phyloP scores from a whole-genome alignment of 1,140 invertebrate species.

The Apis laboriosa region DNA sequence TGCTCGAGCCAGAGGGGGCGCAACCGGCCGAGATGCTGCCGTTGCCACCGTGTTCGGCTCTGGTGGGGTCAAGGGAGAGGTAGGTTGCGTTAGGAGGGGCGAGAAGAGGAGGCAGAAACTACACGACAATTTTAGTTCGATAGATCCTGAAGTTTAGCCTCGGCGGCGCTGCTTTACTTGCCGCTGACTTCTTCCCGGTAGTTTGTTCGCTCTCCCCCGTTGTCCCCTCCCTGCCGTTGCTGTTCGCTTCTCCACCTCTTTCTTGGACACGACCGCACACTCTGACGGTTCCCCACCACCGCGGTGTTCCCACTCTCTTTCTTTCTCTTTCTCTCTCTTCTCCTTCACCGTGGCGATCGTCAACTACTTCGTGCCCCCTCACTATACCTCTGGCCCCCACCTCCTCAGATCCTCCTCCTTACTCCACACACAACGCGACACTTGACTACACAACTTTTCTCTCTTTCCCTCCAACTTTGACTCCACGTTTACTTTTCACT shows the following conservation, averaged over 20 bases:
- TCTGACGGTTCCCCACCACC: constrained; percentile 49
- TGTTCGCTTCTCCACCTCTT: constrained; percentile 50
- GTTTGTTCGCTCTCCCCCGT: constrained; percentile 76
- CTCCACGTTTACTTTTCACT: constrained; percentile 10
- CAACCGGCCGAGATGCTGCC: constrained; percentile 62
- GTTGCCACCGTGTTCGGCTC: constrained; percentile 33
- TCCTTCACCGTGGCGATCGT: constrained; percentile 55
- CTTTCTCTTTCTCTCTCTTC: constrained; percentile 30
- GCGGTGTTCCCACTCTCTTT: constrained; percentile 27
- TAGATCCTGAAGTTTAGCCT: constrained; percentile 78
- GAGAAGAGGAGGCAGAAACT: constrained; percentile 73
- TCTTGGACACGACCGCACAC: constrained; percentile 58
- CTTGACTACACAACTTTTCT: constrained; percentile 61
- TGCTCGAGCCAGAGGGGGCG: constrained; percentile 52
- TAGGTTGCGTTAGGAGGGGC: constrained; percentile 40
- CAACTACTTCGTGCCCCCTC: constrained; percentile 58
- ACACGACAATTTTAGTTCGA: constrained; percentile 81
- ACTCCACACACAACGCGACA: constrained; percentile 67
- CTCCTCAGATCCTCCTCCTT: constrained; percentile 60
- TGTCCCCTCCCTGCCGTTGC: constrained; percentile 60
- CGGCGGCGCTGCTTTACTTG: constrained; percentile 78
- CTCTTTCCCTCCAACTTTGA: constrained; percentile 13
- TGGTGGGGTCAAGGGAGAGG: constrained; percentile 62
- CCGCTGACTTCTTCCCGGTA: constrained; percentile 79
- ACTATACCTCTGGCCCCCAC: constrained; percentile 61